Conservation (phyloP, 2,113 vertebrate species). For the Pelecanus crispus region DNA sequence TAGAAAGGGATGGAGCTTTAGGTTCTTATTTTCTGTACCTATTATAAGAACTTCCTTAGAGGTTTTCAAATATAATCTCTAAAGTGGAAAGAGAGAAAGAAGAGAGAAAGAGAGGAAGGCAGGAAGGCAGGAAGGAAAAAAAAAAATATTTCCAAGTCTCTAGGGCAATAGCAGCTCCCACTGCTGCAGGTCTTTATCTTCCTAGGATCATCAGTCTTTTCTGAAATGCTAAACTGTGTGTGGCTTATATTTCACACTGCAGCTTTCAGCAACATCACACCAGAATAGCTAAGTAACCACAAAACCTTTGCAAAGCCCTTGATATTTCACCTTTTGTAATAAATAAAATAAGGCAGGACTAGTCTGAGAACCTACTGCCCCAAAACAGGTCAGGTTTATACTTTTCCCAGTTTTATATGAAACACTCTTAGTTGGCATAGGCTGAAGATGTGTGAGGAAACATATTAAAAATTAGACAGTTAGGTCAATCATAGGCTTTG, state of each 20-base stretch:
- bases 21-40: not conserved
- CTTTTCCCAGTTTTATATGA: not conserved
- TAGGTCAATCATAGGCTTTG: not conserved
- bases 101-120: rapidly evolving
- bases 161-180: not conserved
- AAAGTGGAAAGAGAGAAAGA: too few species aligned
- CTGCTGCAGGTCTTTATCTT: not conserved
- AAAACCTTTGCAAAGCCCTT: not conserved
- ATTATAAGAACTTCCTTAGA: not conserved
- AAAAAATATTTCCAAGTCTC: not conserved
- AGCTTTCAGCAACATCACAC: not conserved
- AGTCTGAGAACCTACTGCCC: not conserved
- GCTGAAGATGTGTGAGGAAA: not conserved
- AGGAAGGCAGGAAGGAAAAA: too few species aligned
- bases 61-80: not conserved
- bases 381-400: not conserved
- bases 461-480: not conserved
- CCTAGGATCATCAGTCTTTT: not conserved
- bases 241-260: not conserved
- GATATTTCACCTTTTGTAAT: not conserved
- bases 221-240: not conserved
- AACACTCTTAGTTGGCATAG: not conserved
- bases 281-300: not conserved
- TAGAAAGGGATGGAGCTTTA: not conserved
- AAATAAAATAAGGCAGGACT: not conserved